Evolutionary conservation across 1,140 invertebrate genomes (phyloP), one percentile per base, ranked within the genome.

Genomic region (Drosophila jambulina): DNA sequence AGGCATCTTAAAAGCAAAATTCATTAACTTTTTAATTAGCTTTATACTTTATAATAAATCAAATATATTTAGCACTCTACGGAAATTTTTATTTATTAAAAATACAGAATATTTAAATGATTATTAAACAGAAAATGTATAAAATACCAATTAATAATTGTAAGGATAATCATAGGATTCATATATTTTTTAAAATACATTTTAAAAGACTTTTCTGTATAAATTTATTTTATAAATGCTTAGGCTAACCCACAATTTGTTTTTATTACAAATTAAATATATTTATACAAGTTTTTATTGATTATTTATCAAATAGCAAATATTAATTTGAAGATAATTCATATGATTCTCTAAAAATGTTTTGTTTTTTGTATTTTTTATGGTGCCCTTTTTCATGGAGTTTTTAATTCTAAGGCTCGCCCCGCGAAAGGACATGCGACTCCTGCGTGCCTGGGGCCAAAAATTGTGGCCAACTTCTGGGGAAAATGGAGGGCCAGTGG

Each of bases 361-460:
- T n/a, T 25, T 1, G 19, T 36, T 7, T 36, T 7, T 25, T 40
- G 15, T 36, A 13, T 61, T 36, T 43, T 29, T 17, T 29, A 27
- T 17, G 17, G 15, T 13, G 4, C 34, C 23, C 6, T 9, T 57
- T 60, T 72, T 86, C 15, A 9, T 72, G 68, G 49, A 43, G 67
- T 64, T 38, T 40, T 60, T 75, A 70, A 71, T 81, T 80, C 74
- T 48, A 64, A 78, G 69, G 77, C 67, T 80, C 42, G 70, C 25
- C 15, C 70, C 63, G 82, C 51, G 76, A 85, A 80, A 82, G 80
- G 80, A 87, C 84, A 87, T 80, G 84, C 84, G 77, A 83, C 53
- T 72, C 49, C 69, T 72, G 69, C 69, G 69, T 72, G 69, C 67
- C 45, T 42, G 36, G 36, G 69, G 45, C 27, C 56, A 10, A 72